Conservation (phyloP, 2,797 vertebrate species). For the Sphenopsis melanotis region DNA sequence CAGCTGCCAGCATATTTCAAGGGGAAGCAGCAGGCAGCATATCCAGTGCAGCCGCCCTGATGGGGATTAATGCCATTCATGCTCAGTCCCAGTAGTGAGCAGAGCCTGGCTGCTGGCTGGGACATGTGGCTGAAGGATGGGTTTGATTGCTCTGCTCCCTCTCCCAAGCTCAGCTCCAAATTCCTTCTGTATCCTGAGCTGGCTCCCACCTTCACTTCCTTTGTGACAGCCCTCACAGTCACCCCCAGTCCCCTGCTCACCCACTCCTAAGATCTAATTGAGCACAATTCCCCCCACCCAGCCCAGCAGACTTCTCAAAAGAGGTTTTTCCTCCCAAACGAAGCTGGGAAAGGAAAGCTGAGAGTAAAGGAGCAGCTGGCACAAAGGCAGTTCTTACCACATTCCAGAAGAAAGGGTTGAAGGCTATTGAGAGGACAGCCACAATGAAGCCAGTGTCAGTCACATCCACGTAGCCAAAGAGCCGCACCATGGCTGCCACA, state of each 20-base stretch:
- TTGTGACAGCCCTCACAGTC: background rate
- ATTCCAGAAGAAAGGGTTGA: slow-evolving; percentile 87
- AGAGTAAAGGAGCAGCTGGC: accelerated
- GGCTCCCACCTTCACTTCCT: background rate
- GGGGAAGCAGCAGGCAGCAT: background rate
- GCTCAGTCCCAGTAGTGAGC: background rate
- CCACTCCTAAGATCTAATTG: background rate
- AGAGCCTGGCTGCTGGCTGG: background rate
- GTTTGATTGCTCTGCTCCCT: background rate
- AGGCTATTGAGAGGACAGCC: slow-evolving; percentile 74
- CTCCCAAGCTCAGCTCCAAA: background rate
- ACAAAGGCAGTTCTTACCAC: slow-evolving; percentile 70
- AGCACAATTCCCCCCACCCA: accelerated
- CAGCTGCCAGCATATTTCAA: background rate
- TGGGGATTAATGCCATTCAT: background rate
- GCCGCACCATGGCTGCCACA: slow-evolving; percentile 64
- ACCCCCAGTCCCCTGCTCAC: background rate
- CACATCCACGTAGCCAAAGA: slow-evolving; percentile 72
- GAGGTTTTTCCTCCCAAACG: background rate
- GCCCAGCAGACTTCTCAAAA: background rate
- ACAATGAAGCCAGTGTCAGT: slow-evolving; percentile 70
- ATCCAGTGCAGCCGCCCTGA: background rate
- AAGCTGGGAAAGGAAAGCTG: background rate
- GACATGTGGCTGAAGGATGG: background rate
- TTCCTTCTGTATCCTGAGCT: background rate